A percentile compares a stretch with the other conserved stretches of the same genome.
Evolutionary conservation across 2,113 vertebrate species (phyloP).

Genomic region (Clarias macrocephalus): DNA sequence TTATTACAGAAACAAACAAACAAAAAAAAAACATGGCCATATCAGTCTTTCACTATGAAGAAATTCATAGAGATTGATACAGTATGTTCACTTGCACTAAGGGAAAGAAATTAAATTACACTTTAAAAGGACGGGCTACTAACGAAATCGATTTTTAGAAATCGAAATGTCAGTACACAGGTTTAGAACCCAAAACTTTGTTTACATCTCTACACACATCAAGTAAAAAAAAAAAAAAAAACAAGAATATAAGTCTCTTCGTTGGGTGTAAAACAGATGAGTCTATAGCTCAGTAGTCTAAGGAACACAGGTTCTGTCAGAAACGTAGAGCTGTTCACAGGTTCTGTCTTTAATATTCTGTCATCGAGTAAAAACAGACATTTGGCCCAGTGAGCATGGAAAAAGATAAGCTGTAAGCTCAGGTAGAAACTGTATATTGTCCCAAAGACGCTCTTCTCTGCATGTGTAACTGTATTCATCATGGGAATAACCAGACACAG

Average conservation of each 20-base stretch:
- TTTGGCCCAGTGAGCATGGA: neutral
- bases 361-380: neutral
- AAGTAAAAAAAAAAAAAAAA: neutral
- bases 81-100: neutral
- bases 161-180: neutral
- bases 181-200: neutral
- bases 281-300: slow-evolving; percentile 12
- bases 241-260: neutral
- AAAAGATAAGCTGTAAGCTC: neutral
- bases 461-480: neutral
- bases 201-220: neutral
- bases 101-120: neutral
- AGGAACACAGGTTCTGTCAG: slow-evolving; percentile 10
- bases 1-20: neutral
- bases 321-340: neutral
- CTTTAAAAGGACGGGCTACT: neutral
- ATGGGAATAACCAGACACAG: no score
- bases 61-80: neutral
- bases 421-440: neutral
- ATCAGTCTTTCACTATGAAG: neutral
- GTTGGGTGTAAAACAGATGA: neutral
- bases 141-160: neutral
- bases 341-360: neutral
- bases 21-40: neutral
- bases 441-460: neutral